Base-by-base conservation (phyloP, 1,140 invertebrate species). In the Ceratina australensis region DNA sequence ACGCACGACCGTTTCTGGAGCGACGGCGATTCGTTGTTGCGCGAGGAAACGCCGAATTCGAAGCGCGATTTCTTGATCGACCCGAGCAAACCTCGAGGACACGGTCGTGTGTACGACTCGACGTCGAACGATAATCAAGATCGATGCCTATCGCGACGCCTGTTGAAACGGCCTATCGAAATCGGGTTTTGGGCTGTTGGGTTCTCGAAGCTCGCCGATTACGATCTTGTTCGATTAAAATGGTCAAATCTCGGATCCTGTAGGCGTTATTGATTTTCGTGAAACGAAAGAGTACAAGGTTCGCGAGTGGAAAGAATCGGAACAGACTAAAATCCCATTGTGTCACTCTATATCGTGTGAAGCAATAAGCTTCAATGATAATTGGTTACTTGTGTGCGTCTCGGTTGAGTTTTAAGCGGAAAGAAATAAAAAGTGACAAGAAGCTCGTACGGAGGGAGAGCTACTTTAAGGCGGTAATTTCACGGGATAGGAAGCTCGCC, bases 31-130 rank as follows among this genome's bases (percentile, higher is more conserved):
- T 75, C 63, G n/a, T 54, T 65, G 28, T 56, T 49, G 63, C 26
- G 50, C 60, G 52, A 56, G 50, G 28, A 22, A 65, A 65, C 60
- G 60, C n/a, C 15, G 72, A 54, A 73, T 64, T 26, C 60, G 33
- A 26, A 13, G n/a, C 52, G 64, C 63, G 24, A 22, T 67, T 67
- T 22, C 65, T 60, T 50, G 28, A 59, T 68, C 73, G 73, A 68
- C 50, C 52, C 73, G 73, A 66, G 73, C 33, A 75, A 75, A 60
- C 42, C 16, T n/a, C 56, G 73, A 75, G 56, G 64, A 68, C 65
- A n/a, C 47, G 33, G 18, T 24, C 28, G 72, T n/a, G 28, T 61
- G 10, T 42, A 42, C 33, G 10, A 42, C 33, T 42, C 3, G 33
- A 42, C 33, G 33, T 42, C 5, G 54, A 52, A 42, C 54, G 15